Evolutionary conservation across 2,113 vertebrate genomes (phyloP), one percentile per base, ranked within the genome.

Genomic region (Urocitellus parryii): DNA sequence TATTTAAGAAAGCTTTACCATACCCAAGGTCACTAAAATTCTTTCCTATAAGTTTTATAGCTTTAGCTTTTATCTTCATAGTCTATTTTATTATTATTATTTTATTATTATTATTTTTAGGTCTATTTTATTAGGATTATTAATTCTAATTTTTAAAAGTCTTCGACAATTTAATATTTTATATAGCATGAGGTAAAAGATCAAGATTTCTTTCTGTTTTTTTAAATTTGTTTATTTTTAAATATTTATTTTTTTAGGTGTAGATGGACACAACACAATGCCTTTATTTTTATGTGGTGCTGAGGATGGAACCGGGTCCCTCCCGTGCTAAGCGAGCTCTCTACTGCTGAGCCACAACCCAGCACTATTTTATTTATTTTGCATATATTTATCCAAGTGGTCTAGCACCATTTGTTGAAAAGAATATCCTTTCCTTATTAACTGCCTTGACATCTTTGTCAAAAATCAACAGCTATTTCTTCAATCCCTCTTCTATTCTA

Each of bases 351-450:
- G 45, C 45, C 45, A 45, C 45, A 45, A 45, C 45, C 45, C 45
- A 45, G 45, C 45, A 8, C 8, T 8, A 8, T 45, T 29, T 91
- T 91, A n/a, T 73, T 61, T 37, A 65, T 17, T 37, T 76, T 90
- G n/a, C 24, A 29, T 81, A 53, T 79, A 39, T 45, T 67, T 83
- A 79, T 58, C 53, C 48, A 93, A 88, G 37, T 58, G 72, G 58
- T 73, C 51, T 24, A 87, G 76, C 29, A 77, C 20, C 39, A 42
- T 58, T 94, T 90, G 45, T 83, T 90, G 56, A 93, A 95, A 95
- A 70, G 48, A 76, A 48, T 86, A 81, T 56, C 39, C 16, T 63
- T 80, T 91, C 20, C 14, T 84, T n/a, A 53, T 91, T 91, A 74
- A 93, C 20, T 88, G 20, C 63, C 2, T 87, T 90, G 27, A 24